phyloP scores from a whole-genome alignment of 2,888 invertebrate species.

The Leptopilina drosophilae region DNA sequence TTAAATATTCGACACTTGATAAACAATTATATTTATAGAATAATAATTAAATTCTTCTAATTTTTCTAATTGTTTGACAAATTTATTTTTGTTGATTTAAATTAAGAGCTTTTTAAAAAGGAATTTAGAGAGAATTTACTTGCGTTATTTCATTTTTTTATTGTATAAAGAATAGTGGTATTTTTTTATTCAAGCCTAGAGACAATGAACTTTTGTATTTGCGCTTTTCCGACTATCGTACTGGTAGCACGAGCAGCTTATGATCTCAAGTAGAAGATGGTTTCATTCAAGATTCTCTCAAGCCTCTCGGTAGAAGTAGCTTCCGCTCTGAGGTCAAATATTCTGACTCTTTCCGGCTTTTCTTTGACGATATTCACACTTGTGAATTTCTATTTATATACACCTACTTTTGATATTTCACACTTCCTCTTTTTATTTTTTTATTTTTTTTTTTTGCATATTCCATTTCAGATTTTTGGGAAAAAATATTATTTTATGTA shows the following conservation, averaged over 20 bases:
- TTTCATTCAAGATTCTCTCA: constrained; percentile 39
- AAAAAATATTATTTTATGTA: neutral
- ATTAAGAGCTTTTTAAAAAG: neutral
- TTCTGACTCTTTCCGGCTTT: constrained; percentile 17
- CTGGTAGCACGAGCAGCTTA: constrained; percentile 13
- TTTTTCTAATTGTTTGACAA: too few relatives aligned
- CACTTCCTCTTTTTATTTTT: neutral
- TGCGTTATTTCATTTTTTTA: too few relatives aligned
- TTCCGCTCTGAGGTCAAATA: constrained; percentile 23
- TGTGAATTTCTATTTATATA: constrained; percentile 11
- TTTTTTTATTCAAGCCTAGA: constrained; percentile 3
- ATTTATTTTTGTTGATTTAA: too few relatives aligned
- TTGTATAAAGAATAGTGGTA: neutral
- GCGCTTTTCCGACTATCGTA: constrained; percentile 7
- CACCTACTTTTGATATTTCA: neutral
- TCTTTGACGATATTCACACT: constrained; percentile 37
- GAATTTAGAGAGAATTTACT: neutral
- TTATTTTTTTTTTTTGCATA: neutral
- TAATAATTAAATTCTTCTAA: too few relatives aligned
- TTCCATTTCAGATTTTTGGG: neutral
- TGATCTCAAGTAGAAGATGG: constrained; percentile 28
- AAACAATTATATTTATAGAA: too few relatives aligned
- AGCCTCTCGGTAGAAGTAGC: constrained; percentile 16
- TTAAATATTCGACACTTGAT: too few relatives aligned
- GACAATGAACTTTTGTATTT: constrained; percentile 27